Evolutionary conservation across 2,113 vertebrate genomes (phyloP).

Genomic region (Neopipo cinnamomea): DNA sequence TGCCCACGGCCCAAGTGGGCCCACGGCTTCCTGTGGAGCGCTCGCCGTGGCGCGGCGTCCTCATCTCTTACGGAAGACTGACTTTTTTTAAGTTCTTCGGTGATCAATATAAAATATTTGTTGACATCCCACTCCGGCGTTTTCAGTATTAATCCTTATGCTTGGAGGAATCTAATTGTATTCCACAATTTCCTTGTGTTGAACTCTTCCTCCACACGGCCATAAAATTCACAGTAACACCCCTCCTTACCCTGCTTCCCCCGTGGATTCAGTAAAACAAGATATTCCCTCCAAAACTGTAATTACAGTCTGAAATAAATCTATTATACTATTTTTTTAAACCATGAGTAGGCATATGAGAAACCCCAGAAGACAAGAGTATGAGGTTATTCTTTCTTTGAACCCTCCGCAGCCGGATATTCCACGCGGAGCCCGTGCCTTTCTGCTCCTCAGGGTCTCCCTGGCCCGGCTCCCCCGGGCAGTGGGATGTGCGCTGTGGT

Average conservation of each 20-base stretch:
- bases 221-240: not conserved
- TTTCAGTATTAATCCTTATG: not conserved
- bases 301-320: not conserved
- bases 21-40: rapidly evolving
- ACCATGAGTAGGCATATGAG: not conserved
- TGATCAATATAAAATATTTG: not conserved
- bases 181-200: not conserved
- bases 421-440: rapidly evolving
- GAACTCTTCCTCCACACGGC: not conserved
- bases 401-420: no score
- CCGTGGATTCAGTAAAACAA: not conserved
- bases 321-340: not conserved
- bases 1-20: not conserved
- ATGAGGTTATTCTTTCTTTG: not conserved
- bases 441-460: not conserved
- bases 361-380: not conserved
- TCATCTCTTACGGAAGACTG: rapidly evolving
- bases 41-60: rapidly evolving
- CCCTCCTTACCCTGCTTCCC: not conserved
- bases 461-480: not conserved
- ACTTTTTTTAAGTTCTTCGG: no score
- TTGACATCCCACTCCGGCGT: not conserved
- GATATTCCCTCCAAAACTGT: not conserved
- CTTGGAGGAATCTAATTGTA: not conserved
- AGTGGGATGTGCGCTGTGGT: not conserved